phyloP scores from a whole-genome alignment of 2,113 vertebrate genomes.

The Reinhardtius hippoglossoides region DNA sequence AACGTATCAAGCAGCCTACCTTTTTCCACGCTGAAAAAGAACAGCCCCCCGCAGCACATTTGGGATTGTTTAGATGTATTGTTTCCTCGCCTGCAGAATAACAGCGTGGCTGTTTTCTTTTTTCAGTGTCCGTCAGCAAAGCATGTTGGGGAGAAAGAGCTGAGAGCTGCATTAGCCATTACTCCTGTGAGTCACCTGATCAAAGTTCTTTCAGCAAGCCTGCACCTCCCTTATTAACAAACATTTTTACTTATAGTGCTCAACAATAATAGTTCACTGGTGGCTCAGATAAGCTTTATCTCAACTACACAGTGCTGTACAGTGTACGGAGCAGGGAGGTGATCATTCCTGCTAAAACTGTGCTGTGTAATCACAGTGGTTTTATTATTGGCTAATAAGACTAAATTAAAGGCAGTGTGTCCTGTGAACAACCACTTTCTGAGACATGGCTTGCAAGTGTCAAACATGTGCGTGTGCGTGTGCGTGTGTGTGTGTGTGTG shows the following conservation, averaged over 20 bases:
- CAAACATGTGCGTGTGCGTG: not conserved
- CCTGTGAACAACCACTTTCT: not conserved
- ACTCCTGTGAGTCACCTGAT: slow-evolving; percentile 56
- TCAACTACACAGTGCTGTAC: not conserved
- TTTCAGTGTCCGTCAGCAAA: slow-evolving; percentile 73
- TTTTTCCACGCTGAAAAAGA: slow-evolving; percentile 51
- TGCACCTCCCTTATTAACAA: slow-evolving; percentile 16
- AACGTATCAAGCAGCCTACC: slow-evolving; percentile 47
- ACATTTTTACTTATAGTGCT: not conserved
- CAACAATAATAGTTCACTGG: not conserved
- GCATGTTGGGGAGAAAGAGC: slow-evolving; percentile 68
- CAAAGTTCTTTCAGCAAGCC: slow-evolving; percentile 42
- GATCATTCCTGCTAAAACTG: not conserved
- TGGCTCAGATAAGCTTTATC: not conserved
- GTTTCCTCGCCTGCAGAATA: slow-evolving; percentile 61
- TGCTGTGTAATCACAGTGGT: not conserved
- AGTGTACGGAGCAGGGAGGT: not conserved
- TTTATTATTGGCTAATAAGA: not conserved
- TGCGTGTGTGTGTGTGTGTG: not conserved
- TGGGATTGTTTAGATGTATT: slow-evolving; percentile 68
- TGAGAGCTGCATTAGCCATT: slow-evolving; percentile 63
- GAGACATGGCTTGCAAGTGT: slow-evolving; percentile 3
- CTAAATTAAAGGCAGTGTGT: not conserved
- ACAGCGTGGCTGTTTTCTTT: slow-evolving; percentile 49
- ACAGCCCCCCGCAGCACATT: slow-evolving; percentile 60